phyloP scores from a whole-genome alignment of 2,888 invertebrate species.

The Chalcis sispes region DNA sequence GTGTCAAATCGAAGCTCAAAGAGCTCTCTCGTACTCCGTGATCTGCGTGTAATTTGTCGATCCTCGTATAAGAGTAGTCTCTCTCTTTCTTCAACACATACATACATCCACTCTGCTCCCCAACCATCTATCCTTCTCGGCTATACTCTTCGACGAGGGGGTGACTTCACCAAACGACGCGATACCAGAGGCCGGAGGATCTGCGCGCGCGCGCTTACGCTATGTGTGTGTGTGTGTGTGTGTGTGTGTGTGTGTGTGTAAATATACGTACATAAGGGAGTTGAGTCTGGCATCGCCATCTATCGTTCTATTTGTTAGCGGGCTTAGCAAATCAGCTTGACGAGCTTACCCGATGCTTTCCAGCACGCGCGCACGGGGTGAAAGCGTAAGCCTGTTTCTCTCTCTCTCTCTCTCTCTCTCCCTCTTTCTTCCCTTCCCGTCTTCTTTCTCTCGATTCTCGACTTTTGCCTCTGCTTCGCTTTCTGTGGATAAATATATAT shows the following conservation, averaged over 20 bases:
- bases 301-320: constrained; percentile 76
- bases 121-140: not conserved
- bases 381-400: constrained; percentile 4
- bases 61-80: constrained; percentile 51
- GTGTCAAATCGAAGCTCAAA: constrained; percentile 72
- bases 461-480: too few relatives aligned
- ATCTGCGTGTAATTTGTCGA: constrained; percentile 74
- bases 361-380: constrained; percentile 58
- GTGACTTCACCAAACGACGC: constrained; percentile 58
- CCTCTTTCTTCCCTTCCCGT: not conserved
- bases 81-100: not conserved
- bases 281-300: constrained; percentile 72
- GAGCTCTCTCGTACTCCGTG: constrained; percentile 65
- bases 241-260: too few relatives aligned
- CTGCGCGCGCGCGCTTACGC: not conserved
- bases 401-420: not conserved
- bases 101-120: not conserved
- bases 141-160: constrained; percentile 54
- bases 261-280: constrained; percentile 57
- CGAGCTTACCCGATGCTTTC: constrained; percentile 70
- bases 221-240: too few relatives aligned
- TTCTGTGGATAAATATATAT: not conserved
- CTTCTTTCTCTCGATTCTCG: too few relatives aligned
- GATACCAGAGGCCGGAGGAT: constrained; percentile 54
- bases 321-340: constrained; percentile 76